These are phyloP conservation scores for Drosophila saltans DNA, from an alignment of 1,140 invertebrate genomes.

Conservation along the genomic window DNA sequence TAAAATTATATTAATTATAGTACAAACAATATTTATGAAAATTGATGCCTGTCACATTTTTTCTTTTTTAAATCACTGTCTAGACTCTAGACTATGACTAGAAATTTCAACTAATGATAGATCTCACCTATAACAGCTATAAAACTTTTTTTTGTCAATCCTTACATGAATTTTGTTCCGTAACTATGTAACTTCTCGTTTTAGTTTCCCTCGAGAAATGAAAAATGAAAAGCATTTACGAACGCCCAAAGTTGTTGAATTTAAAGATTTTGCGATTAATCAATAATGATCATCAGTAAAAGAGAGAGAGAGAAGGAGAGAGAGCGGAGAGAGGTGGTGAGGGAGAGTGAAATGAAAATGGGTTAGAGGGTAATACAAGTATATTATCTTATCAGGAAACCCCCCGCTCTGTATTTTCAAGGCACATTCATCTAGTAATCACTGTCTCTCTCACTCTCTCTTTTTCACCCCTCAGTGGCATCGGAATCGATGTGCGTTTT, in stretches of 20 bases:
- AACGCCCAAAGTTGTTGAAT: constrained; percentile 25
- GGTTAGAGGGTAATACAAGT: constrained; percentile 21
- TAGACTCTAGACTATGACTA: neutral
- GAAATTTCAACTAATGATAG: neutral
- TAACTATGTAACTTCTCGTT: neutral
- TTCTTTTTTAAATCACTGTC: too few species aligned
- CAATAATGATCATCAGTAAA: constrained; percentile 55
- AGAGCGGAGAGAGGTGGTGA: neutral
- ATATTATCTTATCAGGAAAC: constrained; percentile 71
- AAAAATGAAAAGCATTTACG: neutral
- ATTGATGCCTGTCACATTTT: too few species aligned
- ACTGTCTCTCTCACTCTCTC: constrained; percentile 32
- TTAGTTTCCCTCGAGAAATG: neutral
- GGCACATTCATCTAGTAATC: constrained; percentile 48
- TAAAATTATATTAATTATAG: neutral
- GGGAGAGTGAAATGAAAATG: too few species aligned
- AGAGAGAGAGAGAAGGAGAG: neutral
- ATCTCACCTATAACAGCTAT: too few species aligned
- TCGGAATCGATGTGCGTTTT: constrained; percentile 49
- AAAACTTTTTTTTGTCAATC: neutral
- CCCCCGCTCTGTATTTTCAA: constrained; percentile 23
- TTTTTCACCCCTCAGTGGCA: constrained; percentile 6
- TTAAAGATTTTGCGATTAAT: constrained; percentile 65
- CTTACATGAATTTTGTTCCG: neutral
- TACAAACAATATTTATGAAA: too few species aligned